Base-by-base conservation (phyloP, 1,140 invertebrate genomes). In the Grapholita molesta region DNA sequence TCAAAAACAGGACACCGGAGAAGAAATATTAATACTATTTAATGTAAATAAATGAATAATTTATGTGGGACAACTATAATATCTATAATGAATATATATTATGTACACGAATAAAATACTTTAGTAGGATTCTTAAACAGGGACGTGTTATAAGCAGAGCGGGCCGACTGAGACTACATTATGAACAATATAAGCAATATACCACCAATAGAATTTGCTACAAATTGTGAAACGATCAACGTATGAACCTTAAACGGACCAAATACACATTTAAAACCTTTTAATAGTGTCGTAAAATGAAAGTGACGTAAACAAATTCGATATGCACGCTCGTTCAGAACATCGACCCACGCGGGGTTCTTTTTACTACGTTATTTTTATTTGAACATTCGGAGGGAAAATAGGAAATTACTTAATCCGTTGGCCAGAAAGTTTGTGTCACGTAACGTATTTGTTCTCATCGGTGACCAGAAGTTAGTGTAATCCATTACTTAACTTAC, bases 401-500 rank as follows among this genome's bases (percentile, higher is more conserved):
- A 48, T 48, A 48, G 42, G 18, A 48, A 48, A 48, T 48, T 48
- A 48, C 42, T 48, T 48, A 48, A 48, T 48, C 18, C 42, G 8
- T 18, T 48, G 2, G 18, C 18, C 42, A 9, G 42, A 28, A 32
- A 61, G 23, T 61, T 61, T n/a, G 18, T 30, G 55, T 61, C 25
- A 32, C n/a, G 55, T 30, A 61, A 61, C 55, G 25, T 61, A 61
- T 61, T 61, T 28, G 55, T 15, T 61, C 2, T 52, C n/a, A 52
- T 52, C 24, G 18, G 28, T 61, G 55, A 61, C 15, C 2, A 18
- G 25, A 32, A 61, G 55, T 61, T 61, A 25, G 53, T 55, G n/a
- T 4, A 25, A 28, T 61, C 55, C 23, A 61, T 28, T 61, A 61
- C 12, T 28, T 61, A 38, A 15, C 23, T 28, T 61, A n/a, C n/a